Percentiles rank a stretch among this genome's conserved stretches.
phyloP scores from a whole-genome alignment of 2,888 invertebrate species.

The Phalera bucephala region DNA sequence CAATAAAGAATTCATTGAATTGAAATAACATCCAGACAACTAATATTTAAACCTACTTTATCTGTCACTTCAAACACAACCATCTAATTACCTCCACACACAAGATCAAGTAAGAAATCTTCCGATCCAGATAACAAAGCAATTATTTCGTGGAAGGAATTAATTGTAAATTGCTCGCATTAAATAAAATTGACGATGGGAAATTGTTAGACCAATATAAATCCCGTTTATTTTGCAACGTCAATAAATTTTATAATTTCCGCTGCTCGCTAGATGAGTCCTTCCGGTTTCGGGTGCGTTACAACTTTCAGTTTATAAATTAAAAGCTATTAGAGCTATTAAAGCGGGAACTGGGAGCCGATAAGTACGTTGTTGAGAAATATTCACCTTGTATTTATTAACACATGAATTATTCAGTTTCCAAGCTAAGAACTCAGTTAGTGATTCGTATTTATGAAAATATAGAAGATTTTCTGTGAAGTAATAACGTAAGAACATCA shows the following conservation, averaged over 20 bases:
- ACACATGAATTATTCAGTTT: too few relatives aligned
- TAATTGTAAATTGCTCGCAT: slow-evolving; percentile 3
- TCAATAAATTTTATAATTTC: slow-evolving; percentile 3
- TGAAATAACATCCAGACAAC: too few relatives aligned
- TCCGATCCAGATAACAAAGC: not conserved
- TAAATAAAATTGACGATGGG: slow-evolving; percentile 1
- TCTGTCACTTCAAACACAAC: too few relatives aligned
- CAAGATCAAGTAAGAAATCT: too few relatives aligned
- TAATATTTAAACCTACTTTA: too few relatives aligned
- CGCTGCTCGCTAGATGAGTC: not conserved
- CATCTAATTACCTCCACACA: too few relatives aligned
- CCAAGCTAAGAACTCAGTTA: too few relatives aligned
- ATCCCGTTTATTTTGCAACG: slow-evolving; percentile 4
- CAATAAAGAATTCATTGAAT: too few relatives aligned
- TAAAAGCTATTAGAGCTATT: slow-evolving; percentile 2
- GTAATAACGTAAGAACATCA: too few relatives aligned
- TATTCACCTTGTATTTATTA: too few relatives aligned
- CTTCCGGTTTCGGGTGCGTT: not conserved
- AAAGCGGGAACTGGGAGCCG: not conserved
- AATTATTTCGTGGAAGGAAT: not conserved
- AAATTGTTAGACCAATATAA: slow-evolving; percentile 1
- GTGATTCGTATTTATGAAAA: too few relatives aligned
- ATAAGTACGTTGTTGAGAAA: not conserved
- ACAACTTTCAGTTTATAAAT: slow-evolving; percentile 4
- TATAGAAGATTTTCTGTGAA: too few relatives aligned